Conservation (phyloP, 2,797 vertebrate species). For the Danionella dracula region DNA sequence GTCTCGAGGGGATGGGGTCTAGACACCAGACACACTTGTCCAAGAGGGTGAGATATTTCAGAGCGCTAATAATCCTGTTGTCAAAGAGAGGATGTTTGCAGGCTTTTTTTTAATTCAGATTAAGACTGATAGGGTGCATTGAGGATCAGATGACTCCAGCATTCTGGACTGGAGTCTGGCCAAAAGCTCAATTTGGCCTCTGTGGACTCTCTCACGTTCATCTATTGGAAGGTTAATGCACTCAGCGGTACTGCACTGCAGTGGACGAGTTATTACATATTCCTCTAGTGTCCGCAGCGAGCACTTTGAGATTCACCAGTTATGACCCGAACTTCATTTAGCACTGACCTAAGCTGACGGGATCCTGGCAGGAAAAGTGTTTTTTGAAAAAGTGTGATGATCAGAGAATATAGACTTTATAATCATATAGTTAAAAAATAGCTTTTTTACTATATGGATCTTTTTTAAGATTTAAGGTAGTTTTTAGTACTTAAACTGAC, state of each 20-base stretch:
- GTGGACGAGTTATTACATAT: conserved; percentile 13
- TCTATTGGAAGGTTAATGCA: conserved; percentile 35
- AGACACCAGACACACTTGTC: conserved; percentile 2
- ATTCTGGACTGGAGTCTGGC: neutral
- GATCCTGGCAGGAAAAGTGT: neutral
- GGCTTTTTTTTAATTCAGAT: no score
- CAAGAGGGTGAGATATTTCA: conserved; percentile 3
- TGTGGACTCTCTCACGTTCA: conserved; percentile 5
- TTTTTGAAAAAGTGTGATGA: neutral
- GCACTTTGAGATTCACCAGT: neutral
- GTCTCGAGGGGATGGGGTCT: neutral
- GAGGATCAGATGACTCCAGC: conserved; percentile 7
- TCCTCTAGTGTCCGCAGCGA: conserved; percentile 12
- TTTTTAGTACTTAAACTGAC: no score
- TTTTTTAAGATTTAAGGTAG: no score
- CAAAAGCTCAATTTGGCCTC: neutral
- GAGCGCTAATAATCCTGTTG: conserved; percentile 2
- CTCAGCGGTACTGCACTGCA: conserved; percentile 10
- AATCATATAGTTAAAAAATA: neutral
- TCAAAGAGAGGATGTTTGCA: conserved; percentile 4
- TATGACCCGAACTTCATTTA: conserved; percentile 23
- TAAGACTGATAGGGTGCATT: neutral
- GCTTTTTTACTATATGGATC: neutral
- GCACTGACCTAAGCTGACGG: conserved; percentile 7
- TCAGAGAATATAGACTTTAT: neutral